These are phyloP conservation scores for Cotesia chilonis DNA, from an alignment of 1,140 invertebrate genomes.

Conservation along the genomic window DNA sequence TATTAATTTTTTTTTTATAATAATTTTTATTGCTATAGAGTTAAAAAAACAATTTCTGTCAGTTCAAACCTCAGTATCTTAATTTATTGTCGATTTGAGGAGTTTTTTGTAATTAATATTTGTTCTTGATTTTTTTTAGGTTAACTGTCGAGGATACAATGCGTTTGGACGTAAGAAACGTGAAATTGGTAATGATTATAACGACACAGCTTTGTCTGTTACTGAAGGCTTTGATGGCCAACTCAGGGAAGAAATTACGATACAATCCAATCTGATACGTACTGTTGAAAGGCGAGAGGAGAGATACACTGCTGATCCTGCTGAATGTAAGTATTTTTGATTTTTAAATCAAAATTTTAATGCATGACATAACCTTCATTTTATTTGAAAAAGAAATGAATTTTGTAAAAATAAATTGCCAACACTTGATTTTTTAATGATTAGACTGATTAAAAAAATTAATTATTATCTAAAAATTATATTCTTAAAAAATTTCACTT, in stretches of 20 bases:
- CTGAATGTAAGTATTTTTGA: conserved; percentile 70
- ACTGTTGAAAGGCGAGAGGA: conserved; percentile 85
- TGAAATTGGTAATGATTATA: conserved; percentile 71
- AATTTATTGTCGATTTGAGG: too few relatives aligned
- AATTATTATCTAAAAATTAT: too few relatives aligned
- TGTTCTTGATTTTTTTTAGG: conserved; percentile 62
- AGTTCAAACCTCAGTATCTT: neutral
- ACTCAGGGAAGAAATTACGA: conserved; percentile 90
- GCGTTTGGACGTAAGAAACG: conserved; percentile 84
- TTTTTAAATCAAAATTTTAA: neutral
- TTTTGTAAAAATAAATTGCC: too few relatives aligned
- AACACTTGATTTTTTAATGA: too few relatives aligned
- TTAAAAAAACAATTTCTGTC: too few relatives aligned
- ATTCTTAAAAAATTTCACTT: too few relatives aligned
- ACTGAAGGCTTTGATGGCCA: conserved; percentile 77
- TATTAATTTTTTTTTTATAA: too few relatives aligned
- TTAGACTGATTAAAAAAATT: too few relatives aligned
- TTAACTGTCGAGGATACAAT: conserved; percentile 90
- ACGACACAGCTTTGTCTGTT: conserved; percentile 68
- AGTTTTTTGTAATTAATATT: too few relatives aligned
- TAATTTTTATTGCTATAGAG: too few relatives aligned
- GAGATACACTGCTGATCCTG: conserved; percentile 69
- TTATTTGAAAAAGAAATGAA: too few relatives aligned
- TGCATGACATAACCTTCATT: too few relatives aligned
- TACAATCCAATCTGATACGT: conserved; percentile 89